phyloP scores from a whole-genome alignment of 2,113 vertebrate genomes.

The Xiphorhynchus elegans region DNA sequence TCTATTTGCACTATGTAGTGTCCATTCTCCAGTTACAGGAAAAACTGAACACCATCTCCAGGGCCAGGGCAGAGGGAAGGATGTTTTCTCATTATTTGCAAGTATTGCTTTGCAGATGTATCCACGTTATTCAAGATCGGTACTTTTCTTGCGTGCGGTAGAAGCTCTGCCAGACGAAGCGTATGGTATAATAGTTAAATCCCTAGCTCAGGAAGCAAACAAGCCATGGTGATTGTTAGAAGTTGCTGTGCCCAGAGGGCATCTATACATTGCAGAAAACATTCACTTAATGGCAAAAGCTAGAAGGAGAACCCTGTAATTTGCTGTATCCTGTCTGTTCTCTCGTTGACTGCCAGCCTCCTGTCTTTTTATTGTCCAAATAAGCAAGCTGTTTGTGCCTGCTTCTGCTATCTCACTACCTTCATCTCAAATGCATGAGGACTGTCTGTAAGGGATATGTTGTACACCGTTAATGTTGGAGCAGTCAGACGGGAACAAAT shows the following conservation, averaged over 20 bases:
- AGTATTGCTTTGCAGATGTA: neutral
- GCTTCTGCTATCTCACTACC: conserved; percentile 32
- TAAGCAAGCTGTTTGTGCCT: conserved; percentile 31
- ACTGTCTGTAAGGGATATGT: conserved; percentile 1
- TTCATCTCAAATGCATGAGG: conserved; percentile 41
- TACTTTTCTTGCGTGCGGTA: neutral
- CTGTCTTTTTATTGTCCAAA: conserved; percentile 67
- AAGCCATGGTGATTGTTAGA: conserved; percentile 36
- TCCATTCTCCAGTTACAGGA: neutral
- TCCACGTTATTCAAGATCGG: neutral
- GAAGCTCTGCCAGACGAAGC: neutral
- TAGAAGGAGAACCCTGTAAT: conserved; percentile 36
- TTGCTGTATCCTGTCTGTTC: conserved; percentile 62
- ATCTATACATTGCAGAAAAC: conserved; percentile 40
- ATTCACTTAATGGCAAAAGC: conserved; percentile 33
- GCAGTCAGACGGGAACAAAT: neutral
- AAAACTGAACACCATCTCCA: neutral
- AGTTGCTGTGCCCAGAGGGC: conserved; percentile 51
- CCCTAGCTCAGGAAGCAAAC: conserved; percentile 54
- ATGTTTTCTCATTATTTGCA: neutral
- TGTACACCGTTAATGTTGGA: neutral
- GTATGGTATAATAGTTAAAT: conserved; percentile 14
- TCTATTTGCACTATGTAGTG: neutral
- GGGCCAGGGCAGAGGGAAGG: neutral
- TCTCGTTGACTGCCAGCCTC: conserved; percentile 52